Evolutionary conservation across 2,113 vertebrate genomes (phyloP).

Genomic region (Lucifuga dentata): DNA sequence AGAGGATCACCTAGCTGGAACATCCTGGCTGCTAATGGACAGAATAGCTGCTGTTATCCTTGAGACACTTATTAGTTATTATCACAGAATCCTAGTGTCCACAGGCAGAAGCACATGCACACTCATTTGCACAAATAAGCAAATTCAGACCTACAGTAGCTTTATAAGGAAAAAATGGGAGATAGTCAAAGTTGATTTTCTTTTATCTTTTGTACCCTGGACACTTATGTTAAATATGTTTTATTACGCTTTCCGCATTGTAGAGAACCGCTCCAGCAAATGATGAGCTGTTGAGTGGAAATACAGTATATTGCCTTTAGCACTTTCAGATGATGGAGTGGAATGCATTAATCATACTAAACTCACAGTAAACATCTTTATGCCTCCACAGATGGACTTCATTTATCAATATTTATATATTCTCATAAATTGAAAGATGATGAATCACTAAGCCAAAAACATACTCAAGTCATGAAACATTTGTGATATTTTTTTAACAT

Average conservation of each 20-base stretch:
- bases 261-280: slow-evolving; percentile 49
- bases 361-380: neutral
- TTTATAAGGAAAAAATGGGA: slow-evolving; percentile 66
- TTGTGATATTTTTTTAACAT: too few species aligned
- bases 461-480: too few species aligned
- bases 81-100: slow-evolving; percentile 16
- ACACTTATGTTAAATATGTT: slow-evolving; percentile 32
- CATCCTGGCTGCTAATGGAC: neutral
- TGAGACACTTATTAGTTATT: slow-evolving; percentile 28
- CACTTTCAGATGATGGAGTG: slow-evolving; percentile 6
- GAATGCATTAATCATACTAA: neutral
- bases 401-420: neutral
- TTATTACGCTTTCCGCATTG: slow-evolving; percentile 29
- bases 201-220: slow-evolving; percentile 10
- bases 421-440: neutral
- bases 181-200: slow-evolving; percentile 3
- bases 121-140: slow-evolving; percentile 13
- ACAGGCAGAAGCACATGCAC: slow-evolving; percentile 1
- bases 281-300: slow-evolving; percentile 57
- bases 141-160: slow-evolving; percentile 39
- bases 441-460: neutral
- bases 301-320: slow-evolving; percentile 6
- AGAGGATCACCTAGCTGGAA: neutral
- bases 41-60: slow-evolving; percentile 9
- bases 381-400: neutral